Evolutionary conservation across 2,888 invertebrate genomes (phyloP).

Genomic region (Ochropleura plecta): DNA sequence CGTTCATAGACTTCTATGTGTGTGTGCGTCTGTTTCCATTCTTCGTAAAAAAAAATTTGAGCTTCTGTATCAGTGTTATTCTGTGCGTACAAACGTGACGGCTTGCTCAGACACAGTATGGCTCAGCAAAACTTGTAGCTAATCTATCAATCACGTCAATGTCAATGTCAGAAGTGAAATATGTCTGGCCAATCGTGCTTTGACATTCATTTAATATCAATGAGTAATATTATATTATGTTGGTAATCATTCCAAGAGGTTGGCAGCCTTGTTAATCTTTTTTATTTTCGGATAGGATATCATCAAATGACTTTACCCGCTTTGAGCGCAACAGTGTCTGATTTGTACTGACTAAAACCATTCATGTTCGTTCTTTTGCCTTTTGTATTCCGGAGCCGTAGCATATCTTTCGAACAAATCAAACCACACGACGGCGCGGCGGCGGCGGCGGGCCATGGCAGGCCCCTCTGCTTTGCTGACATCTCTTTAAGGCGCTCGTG

Average conservation of each 20-base stretch:
- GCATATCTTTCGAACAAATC: too few relatives aligned
- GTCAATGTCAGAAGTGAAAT: constrained; percentile 39
- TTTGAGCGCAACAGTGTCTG: too few relatives aligned
- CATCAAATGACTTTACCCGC: too few relatives aligned
- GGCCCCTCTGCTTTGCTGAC: too few relatives aligned
- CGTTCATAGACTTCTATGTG: background rate
- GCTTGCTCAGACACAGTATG: background rate
- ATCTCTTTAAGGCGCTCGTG: too few relatives aligned
- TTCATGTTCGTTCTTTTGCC: too few relatives aligned
- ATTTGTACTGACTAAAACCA: too few relatives aligned
- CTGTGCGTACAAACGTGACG: background rate
- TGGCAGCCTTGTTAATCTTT: background rate
- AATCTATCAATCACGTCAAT: constrained; percentile 42
- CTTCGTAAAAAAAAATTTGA: background rate
- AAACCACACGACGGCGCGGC: too few relatives aligned
- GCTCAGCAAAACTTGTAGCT: constrained; percentile 9
- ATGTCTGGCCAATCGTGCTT: constrained; percentile 25
- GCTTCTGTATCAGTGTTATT: constrained; percentile 6
- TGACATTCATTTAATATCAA: constrained; percentile 4
- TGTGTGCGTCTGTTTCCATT: background rate
- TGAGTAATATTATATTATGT: background rate
- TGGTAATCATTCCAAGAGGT: background rate
- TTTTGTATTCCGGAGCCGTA: too few relatives aligned
- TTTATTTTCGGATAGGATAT: too few relatives aligned
- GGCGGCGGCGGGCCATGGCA: too few relatives aligned